These are phyloP conservation scores for Platalea minor DNA, from an alignment of 2,797 vertebrate species.

Conservation along the genomic window DNA sequence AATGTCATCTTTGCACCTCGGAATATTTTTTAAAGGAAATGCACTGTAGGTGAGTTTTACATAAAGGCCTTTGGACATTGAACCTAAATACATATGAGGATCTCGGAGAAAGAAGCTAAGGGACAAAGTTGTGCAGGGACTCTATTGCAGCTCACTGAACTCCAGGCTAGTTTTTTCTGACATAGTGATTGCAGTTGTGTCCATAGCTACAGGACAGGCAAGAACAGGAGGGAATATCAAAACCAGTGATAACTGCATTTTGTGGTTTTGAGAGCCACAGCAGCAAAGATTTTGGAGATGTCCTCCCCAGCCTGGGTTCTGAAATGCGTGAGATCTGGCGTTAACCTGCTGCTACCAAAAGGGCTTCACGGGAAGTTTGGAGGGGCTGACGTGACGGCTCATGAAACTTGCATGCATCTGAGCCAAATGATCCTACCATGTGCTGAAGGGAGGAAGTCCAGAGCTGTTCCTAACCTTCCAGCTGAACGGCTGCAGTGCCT, in stretches of 20 bases:
- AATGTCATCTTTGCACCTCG: not conserved
- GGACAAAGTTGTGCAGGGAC: not conserved
- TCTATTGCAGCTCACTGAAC: not conserved
- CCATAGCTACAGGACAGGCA: not conserved
- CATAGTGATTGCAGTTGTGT: not conserved
- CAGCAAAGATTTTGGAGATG: not conserved
- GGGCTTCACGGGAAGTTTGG: fast-evolving
- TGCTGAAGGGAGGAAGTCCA: not conserved
- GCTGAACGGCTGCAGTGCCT: not conserved
- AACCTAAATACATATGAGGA: not conserved
- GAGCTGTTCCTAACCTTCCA: not conserved
- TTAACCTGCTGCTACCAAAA: not conserved
- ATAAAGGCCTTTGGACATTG: not conserved
- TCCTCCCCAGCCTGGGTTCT: not conserved
- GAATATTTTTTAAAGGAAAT: not conserved
- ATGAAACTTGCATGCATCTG: not conserved
- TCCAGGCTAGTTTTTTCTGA: not conserved
- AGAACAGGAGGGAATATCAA: not conserved
- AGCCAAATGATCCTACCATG: not conserved
- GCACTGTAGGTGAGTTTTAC: not conserved
- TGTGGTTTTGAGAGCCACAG: not conserved
- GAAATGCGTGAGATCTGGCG: not conserved
- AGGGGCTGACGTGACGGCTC: not conserved
- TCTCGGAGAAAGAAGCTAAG: not conserved
- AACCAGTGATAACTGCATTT: not conserved